Percentiles rank a stretch among this genome's conserved stretches.
These are phyloP conservation scores for Chauna torquata DNA, from an alignment of 2,113 vertebrate species.

Conservation along the genomic window DNA sequence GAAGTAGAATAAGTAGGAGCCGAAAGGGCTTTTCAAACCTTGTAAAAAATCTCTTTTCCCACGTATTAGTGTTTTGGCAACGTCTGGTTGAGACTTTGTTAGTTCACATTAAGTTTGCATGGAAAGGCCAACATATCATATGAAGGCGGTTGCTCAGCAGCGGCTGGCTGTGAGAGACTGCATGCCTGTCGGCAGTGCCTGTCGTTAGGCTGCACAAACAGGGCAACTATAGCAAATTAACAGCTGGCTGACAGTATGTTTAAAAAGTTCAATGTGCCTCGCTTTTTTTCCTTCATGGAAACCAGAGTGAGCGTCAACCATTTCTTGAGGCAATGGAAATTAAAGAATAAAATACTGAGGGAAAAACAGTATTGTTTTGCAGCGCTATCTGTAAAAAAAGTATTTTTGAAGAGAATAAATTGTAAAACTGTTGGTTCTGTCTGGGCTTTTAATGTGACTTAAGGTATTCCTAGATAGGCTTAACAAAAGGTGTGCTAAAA, in stretches of 20 bases:
- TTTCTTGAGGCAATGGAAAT: background rate
- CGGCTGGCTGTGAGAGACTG: background rate
- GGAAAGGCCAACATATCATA: background rate
- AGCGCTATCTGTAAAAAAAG: background rate
- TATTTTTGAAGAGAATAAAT: background rate
- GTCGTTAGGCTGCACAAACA: background rate
- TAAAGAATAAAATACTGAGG: background rate
- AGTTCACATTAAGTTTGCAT: background rate
- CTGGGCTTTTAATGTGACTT: background rate
- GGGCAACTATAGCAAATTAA: background rate
- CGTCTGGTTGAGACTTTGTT: background rate
- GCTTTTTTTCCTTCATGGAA: rapidly evolving
- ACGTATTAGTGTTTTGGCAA: rapidly evolving
- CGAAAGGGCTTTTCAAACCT: rapidly evolving
- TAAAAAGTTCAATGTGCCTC: rapidly evolving
- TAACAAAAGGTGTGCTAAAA: background rate
- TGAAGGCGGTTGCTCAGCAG: background rate
- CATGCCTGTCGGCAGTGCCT: background rate
- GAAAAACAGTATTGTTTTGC: rapidly evolving
- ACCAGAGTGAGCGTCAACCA: background rate
- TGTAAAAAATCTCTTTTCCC: rapidly evolving
- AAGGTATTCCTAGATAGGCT: background rate
- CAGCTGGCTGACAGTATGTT: background rate
- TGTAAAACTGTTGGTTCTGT: background rate
- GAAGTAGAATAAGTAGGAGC: background rate